Evolutionary conservation across 2,113 vertebrate species (phyloP).

Genomic region (Anolis sagrei): DNA sequence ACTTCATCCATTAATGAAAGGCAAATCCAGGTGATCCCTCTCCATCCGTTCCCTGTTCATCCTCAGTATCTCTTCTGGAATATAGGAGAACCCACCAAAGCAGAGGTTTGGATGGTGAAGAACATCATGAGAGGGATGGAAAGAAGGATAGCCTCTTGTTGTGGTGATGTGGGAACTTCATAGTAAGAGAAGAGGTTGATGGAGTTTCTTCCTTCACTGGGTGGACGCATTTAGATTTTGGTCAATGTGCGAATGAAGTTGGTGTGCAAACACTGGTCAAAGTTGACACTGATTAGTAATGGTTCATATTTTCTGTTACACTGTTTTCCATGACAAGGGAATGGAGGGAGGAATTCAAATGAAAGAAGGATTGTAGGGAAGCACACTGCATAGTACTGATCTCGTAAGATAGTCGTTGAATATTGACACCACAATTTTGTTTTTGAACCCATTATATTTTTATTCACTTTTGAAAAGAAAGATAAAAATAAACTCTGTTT

Average conservation of each 20-base stretch:
- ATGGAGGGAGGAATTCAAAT: background rate
- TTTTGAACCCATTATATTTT: background rate
- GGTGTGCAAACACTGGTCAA: background rate
- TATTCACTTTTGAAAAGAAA: background rate
- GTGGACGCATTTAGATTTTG: background rate
- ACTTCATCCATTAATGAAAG: no score
- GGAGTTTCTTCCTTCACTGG: no score
- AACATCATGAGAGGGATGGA: no score
- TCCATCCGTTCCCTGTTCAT: no score
- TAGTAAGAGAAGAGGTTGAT: no score
- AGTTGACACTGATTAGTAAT: background rate
- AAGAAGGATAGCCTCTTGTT: no score
- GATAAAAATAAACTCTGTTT: constrained; percentile 8
- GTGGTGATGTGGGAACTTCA: no score
- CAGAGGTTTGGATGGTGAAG: no score
- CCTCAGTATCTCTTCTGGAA: no score
- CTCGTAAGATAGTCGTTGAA: background rate
- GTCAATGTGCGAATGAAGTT: background rate
- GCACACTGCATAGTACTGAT: background rate
- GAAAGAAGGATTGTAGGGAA: background rate
- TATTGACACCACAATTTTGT: background rate
- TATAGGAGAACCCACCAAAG: no score
- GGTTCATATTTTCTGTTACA: background rate
- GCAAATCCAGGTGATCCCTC: no score
- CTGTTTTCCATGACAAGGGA: no score